Evolutionary conservation across 2,797 vertebrate species (phyloP).

Genomic region (Peromyscus attwateri): DNA sequence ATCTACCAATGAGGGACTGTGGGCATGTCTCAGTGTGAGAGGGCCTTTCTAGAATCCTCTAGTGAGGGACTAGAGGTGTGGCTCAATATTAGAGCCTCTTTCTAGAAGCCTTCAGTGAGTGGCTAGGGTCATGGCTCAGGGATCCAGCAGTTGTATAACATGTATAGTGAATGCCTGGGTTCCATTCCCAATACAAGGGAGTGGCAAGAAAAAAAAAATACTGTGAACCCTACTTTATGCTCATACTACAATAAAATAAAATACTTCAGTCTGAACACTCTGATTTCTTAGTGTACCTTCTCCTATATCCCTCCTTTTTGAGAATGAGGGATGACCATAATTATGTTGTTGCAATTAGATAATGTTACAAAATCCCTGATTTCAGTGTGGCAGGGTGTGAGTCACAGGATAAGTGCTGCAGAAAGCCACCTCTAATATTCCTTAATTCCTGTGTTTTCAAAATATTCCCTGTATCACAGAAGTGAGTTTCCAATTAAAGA

Average conservation of each 20-base stretch:
- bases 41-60: not conserved
- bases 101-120: not conserved
- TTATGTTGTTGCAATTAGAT: not conserved
- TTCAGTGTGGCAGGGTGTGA: constrained; percentile 34
- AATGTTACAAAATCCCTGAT: not conserved
- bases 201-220: not conserved
- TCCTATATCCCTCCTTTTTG: not conserved
- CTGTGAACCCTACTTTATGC: not conserved
- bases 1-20: not conserved
- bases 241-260: not conserved
- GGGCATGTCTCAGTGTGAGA: not conserved
- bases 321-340: not conserved
- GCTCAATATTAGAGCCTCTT: not conserved
- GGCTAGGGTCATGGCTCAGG: not conserved
- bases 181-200: not conserved
- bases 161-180: not conserved
- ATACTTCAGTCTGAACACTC: not conserved
- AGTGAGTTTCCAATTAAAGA: constrained; percentile 6
- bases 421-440: not conserved
- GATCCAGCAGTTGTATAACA: not conserved
- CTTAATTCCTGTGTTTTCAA: constrained; percentile 60
- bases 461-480: constrained; percentile 63
- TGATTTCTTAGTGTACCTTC: not conserved
- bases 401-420: not conserved
- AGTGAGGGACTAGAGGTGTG: no score